Base-by-base conservation (phyloP, 1,140 invertebrate genomes). In the Drosophila takahashii region DNA sequence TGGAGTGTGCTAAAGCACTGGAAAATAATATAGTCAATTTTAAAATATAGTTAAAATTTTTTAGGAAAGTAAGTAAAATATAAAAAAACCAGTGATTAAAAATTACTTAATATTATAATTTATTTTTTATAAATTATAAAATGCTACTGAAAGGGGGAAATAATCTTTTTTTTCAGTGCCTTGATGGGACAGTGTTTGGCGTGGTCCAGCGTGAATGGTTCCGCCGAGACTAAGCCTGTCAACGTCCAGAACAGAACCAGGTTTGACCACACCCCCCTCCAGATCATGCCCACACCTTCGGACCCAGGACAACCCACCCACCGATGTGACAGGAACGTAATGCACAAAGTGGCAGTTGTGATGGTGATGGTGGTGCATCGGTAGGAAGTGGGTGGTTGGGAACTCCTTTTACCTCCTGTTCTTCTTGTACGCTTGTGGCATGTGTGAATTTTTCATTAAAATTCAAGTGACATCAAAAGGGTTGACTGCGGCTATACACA, bases 371-470 rank as follows among this genome's bases (percentile, higher is more conserved):
- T 52, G 39, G 26, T 16, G 36, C 11, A 18, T 16, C 26, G 51
- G 34, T 15, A 11, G 22, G 10, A 32, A 37, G 13, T 36, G 15
- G 34, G 26, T 11, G 34, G 36, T 8, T 44, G 29, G 29, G 8
- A 37, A 9, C 53, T 56, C 16, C 72, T 47, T 32, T 45, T 56
- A 52, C 36, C 34, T 18, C 32, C 47, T 78, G 64, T 78, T 77
- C 74, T 72, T 84, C 72, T 80, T 80, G 80, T 81, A 74, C 77
- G 85, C 80, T 77, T 89, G 84, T 90, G 84, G 84, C 69, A 89
- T 89, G 85, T 89, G 84, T 89, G 84, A 89, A 89, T 89, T 89
- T 89, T 89, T 89, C 85, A 89, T 89, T 89, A 89, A 89, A 89
- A 89, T 89, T 89, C 84, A 89, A 89, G 84, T 75, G 84, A 89